phyloP scores from a whole-genome alignment of 1,140 invertebrate species.

The Cepaea nemoralis region DNA sequence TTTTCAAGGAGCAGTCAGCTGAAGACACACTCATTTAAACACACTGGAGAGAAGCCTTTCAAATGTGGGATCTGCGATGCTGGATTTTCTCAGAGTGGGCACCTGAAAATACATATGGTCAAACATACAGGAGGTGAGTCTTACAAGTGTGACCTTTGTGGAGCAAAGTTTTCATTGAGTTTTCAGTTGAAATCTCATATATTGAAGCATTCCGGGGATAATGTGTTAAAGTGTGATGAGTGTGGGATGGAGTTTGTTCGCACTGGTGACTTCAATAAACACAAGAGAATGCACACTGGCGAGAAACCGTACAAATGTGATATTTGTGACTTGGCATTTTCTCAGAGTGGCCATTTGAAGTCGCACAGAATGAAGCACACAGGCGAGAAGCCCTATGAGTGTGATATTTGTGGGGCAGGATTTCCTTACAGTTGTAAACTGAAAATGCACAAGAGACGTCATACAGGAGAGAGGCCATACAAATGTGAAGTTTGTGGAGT shows the following conservation, averaged over 20 bases:
- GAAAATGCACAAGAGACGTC: background rate
- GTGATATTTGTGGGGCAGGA: constrained; percentile 4
- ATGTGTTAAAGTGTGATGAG: background rate
- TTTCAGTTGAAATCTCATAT: background rate
- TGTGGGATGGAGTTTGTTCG: background rate
- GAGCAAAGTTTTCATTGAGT: background rate
- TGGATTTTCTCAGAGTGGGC: background rate
- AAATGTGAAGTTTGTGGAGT: background rate
- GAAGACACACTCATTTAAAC: background rate
- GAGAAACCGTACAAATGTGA: constrained; percentile 22
- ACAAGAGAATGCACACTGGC: background rate
- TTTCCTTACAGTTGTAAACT: background rate
- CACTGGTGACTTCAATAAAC: background rate
- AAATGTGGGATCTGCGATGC: background rate
- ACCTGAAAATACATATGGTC: background rate
- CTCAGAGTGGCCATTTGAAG: constrained; percentile 70
- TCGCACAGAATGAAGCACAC: constrained; percentile 69
- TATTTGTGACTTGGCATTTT: constrained; percentile 39
- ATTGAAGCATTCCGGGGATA: background rate
- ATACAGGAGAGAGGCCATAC: background rate
- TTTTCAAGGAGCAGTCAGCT: background rate
- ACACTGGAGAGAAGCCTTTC: constrained; percentile 14
- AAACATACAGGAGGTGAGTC: background rate
- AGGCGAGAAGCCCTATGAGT: constrained; percentile 56
- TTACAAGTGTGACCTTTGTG: background rate